phyloP scores from a whole-genome alignment of 2,797 vertebrate genomes.

The Diplodus sargus region DNA sequence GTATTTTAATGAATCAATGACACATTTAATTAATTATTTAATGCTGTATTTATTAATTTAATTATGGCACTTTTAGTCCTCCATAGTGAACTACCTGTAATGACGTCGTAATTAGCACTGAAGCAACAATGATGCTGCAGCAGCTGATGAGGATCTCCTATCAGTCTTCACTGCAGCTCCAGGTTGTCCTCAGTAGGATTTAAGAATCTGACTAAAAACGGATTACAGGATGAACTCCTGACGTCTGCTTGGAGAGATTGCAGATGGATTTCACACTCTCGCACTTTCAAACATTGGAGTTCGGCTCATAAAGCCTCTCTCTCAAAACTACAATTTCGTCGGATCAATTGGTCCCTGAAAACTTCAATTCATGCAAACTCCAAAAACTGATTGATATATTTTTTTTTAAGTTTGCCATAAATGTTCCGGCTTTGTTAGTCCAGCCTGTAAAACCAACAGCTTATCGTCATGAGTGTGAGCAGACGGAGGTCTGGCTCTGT shows the following conservation, averaged over 20 bases:
- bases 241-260: slow-evolving; percentile 17
- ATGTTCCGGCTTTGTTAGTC: not conserved
- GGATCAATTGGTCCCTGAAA: slow-evolving; percentile 11
- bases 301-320: not conserved
- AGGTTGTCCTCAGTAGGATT: too few species aligned
- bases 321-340: not conserved
- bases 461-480: slow-evolving; percentile 15
- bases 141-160: too few species aligned
- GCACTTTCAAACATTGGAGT: not conserved
- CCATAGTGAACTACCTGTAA: too few species aligned
- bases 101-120: too few species aligned
- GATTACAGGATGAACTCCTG: not conserved
- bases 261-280: not conserved
- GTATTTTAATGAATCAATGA: too few species aligned
- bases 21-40: too few species aligned
- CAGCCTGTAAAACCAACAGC: slow-evolving; percentile 15
- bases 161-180: too few species aligned
- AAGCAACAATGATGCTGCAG: too few species aligned
- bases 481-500: slow-evolving; percentile 20
- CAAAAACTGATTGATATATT: not conserved
- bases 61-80: too few species aligned
- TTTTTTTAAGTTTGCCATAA: slow-evolving; percentile 5
- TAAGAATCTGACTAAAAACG: not conserved
- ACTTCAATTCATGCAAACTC: not conserved
- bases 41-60: too few species aligned